Base-by-base conservation (phyloP, 2,113 vertebrate species). In the Petrocephalus microphthalmus region DNA sequence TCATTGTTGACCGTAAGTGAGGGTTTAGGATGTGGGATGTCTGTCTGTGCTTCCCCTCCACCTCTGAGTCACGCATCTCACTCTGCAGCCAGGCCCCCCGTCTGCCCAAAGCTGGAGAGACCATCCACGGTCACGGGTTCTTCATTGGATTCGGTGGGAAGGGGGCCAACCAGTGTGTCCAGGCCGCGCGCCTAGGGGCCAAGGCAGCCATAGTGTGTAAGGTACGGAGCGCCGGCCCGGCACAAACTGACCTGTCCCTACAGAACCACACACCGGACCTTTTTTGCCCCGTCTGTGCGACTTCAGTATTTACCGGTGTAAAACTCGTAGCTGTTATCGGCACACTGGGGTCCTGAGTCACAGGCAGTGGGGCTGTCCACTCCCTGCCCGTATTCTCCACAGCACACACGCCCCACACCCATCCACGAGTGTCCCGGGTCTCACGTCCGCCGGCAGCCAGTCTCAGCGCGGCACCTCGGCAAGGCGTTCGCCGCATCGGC, bases 101-200 rank as follows among this genome's bases (percentile, higher is more conserved):
- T 87, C 93, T 99, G 91, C 98, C 98, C 82, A 99, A 95, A 95
- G 95, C 94, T 47, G 98, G 98, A 91, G 98, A 99, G 94, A 99
- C 98, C 87, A 95, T 99, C 93, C 97, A 97, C 15, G 98, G 98
- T 88, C 95, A 96, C 90, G 97, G 96, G 92, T 99, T 99, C 95
- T 98, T 99, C 88, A 95, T 97, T 89, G 98, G 98, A 88, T 99
- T 98, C 91, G 98, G 98, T 89, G 98, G 98, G 85, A 99, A 99
- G 95, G 98, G 98, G 89, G 98, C 98, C 92, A 99, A 99, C 93
- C 98, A 99, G 81, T 99, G 98, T 90, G 94, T 99, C 89, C 98
- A 99, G 92, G 97, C 98, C 86, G 96, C 97, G 88, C 95, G 96
- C 88, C 96, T 99, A 52, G 98, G 98, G 49, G 96, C 97, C 87